These are phyloP conservation scores for Sycobia sp. DNA, from an alignment of 1,140 invertebrate genomes.

Conservation along the genomic window DNA sequence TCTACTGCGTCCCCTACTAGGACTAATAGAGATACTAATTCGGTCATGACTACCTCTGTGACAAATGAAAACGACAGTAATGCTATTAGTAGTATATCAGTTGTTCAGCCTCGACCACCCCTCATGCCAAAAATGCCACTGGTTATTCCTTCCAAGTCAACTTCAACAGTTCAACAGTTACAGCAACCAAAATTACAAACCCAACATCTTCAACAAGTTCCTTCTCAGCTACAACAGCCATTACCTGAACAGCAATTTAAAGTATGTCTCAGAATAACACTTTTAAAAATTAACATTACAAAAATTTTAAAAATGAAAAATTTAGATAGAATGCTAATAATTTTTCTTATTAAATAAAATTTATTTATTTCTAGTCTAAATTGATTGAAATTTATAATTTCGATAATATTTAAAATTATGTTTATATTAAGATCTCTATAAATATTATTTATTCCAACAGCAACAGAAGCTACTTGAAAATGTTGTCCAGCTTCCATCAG, in stretches of 20 bases:
- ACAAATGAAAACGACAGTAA: not conserved
- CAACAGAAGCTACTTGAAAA: conserved; percentile 7
- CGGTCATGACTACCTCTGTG: not conserved
- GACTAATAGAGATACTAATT: conserved; percentile 14
- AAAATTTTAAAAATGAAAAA: too few relatives aligned
- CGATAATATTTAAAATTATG: too few relatives aligned
- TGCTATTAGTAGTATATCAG: not conserved
- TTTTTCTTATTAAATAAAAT: too few relatives aligned
- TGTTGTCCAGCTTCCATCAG: conserved; percentile 21
- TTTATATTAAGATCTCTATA: too few relatives aligned
- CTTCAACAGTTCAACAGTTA: conserved; percentile 17
- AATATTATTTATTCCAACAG: too few relatives aligned
- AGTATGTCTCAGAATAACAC: too few relatives aligned
- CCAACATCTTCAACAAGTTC: conserved; percentile 6
- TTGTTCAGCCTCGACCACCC: conserved; percentile 36
- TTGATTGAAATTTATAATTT: too few relatives aligned
- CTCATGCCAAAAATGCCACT: conserved; percentile 33
- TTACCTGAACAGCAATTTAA: not conserved
- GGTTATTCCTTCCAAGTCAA: conserved; percentile 25
- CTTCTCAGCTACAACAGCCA: not conserved
- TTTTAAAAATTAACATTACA: too few relatives aligned
- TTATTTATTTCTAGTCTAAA: too few relatives aligned
- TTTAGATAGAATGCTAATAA: too few relatives aligned
- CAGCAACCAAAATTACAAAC: conserved; percentile 19
- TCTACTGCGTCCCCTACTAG: conserved; percentile 14